Base-by-base conservation (phyloP, 2,888 invertebrate species). In the Congeria kusceri region DNA sequence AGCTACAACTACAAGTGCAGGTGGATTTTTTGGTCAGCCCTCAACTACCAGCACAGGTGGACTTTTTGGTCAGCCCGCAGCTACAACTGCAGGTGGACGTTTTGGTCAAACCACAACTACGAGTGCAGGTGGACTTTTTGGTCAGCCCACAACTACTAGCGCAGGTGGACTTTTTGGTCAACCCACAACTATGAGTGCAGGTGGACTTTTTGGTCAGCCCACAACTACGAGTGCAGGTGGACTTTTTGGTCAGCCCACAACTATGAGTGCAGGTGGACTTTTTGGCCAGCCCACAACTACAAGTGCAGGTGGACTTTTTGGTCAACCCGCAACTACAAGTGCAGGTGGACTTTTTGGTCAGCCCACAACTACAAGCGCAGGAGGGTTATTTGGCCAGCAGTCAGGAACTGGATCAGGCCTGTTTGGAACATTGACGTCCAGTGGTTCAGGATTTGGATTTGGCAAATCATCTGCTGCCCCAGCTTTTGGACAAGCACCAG, bases 401-500 rank as follows among this genome's bases (percentile, higher is more conserved):
- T 46, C 70, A 32, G 32, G 49, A 9, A 56, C 67, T 49, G 49
- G 80, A 29, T 64, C 49, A 1, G 68, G 58, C 0, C n/a, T 47
- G 57, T 69, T 74, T 63, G 74, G 74, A 39, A n/a, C 57, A 1
- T 15, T 61, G 7, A 11, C 32, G 47, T n/a, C 57, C 39, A 39
- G 68, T 64, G 72, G 80, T 27, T 67, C 78, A 7, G 66, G 83
- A 13, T 84, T 87, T 62, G 86, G 86, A 11, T 83, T 84, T 83
- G 85, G 85, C 15, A 74, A 78, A 59, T 47, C 69, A 29, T 29
- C 82, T 15, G 18, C 81, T 39, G 9, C 72, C 32, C 74, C 84
- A 66, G 74, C 76, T 15, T 86, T 86, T 80, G 86, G 88, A 11
- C 84, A 84, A 65, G 39, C 67, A 23, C 27, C 87, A 53, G 62